Conservation (phyloP, 2,797 vertebrate genomes). For the Anabacerthia variegaticeps region DNA sequence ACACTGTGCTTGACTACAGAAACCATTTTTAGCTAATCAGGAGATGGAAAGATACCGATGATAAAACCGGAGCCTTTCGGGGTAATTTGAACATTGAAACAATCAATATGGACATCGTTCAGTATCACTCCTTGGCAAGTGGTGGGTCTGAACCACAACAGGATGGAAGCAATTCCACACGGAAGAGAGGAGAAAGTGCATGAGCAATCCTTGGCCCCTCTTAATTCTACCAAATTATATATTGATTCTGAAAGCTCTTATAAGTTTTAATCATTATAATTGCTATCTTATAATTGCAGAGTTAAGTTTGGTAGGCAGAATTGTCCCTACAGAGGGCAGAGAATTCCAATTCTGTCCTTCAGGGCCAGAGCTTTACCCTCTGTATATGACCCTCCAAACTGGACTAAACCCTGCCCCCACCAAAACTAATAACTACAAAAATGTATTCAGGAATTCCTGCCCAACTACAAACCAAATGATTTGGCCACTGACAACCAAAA, state of each 20-base stretch:
- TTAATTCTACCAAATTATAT: neutral
- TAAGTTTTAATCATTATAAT: neutral
- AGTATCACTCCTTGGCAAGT: neutral
- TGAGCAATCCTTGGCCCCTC: neutral
- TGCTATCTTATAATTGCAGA: neutral
- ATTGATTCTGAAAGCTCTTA: neutral
- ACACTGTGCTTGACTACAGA: neutral
- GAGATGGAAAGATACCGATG: neutral
- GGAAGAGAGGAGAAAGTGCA: neutral
- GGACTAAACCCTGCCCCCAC: neutral
- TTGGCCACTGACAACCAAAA: neutral
- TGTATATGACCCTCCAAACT: neutral
- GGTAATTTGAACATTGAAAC: neutral
- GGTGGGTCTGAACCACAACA: neutral
- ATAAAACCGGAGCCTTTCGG: neutral
- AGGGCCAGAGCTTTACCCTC: neutral
- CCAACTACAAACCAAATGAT: fast-evolving
- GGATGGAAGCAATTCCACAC: neutral
- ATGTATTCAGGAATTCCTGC: neutral
- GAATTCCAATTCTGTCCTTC: neutral
- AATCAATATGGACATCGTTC: neutral
- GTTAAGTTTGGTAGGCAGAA: neutral
- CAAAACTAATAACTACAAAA: fast-evolving
- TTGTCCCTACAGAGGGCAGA: neutral
- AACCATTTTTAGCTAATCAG: neutral